Evolutionary conservation across 2,888 invertebrate genomes (phyloP).

Genomic region (Caenorhabditis sp.): DNA sequence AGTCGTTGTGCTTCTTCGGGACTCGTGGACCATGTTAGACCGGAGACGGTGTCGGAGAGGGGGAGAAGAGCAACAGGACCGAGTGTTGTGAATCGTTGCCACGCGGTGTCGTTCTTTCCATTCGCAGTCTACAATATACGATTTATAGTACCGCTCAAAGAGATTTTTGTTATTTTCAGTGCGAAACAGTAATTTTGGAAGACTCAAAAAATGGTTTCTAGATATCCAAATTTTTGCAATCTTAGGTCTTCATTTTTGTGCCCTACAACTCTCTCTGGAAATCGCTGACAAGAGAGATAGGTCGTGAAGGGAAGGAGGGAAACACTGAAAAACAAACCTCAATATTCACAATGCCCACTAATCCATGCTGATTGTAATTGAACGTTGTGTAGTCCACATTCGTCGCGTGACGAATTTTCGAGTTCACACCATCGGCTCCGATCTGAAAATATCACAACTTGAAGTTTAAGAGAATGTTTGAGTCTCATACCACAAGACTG

Average conservation of each 20-base stretch:
- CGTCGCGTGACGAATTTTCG: conserved; percentile 91
- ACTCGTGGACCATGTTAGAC: conserved; percentile 95
- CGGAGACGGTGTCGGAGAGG: conserved; percentile 89
- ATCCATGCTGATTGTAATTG: conserved; percentile 92
- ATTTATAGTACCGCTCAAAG: too few relatives aligned
- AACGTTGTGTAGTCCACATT: conserved; percentile 90
- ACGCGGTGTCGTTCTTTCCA: conserved; percentile 91
- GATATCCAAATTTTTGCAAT: too few relatives aligned
- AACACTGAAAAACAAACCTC: conserved; percentile 43
- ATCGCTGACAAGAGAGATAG: too few relatives aligned
- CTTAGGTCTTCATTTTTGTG: too few relatives aligned
- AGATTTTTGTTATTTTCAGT: too few relatives aligned
- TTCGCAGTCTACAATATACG: conserved; percentile 85
- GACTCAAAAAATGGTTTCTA: too few relatives aligned
- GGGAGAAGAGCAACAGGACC: conserved; percentile 96
- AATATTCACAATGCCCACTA: conserved; percentile 91
- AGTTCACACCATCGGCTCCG: conserved; percentile 96
- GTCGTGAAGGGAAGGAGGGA: background rate
- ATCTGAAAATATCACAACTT: conserved; percentile 86
- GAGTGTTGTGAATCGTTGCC: conserved; percentile 95
- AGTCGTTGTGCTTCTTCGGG: conserved; percentile 89
- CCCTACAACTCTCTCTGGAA: too few relatives aligned
- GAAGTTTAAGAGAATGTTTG: background rate
- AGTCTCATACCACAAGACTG: conserved; percentile 84
- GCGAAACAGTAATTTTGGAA: too few relatives aligned